These are phyloP conservation scores for Temnothorax ravouxi DNA, from an alignment of 2,888 invertebrate genomes.

Conservation along the genomic window DNA sequence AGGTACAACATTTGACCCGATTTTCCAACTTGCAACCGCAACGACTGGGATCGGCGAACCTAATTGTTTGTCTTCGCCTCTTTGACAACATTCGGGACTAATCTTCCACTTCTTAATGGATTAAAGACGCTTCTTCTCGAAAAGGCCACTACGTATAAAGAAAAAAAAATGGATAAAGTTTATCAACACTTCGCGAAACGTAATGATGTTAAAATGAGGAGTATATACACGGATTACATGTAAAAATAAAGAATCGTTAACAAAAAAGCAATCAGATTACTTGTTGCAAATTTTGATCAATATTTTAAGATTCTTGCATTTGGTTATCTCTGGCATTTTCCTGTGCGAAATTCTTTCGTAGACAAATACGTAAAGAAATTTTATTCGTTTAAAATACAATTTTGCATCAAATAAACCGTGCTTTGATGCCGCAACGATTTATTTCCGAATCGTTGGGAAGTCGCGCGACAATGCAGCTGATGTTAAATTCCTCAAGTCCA, in stretches of 20 bases:
- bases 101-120: background rate
- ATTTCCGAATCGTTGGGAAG: background rate
- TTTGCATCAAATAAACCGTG: background rate
- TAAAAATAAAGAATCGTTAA: background rate
- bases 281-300: background rate
- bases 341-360: background rate
- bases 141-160: background rate
- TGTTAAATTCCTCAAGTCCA: constrained; percentile 6
- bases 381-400: background rate
- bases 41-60: background rate
- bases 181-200: background rate
- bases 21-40: constrained; percentile 9
- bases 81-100: background rate
- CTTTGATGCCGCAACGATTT: constrained; percentile 4
- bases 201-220: background rate
- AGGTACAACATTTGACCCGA: constrained; percentile 37
- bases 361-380: background rate
- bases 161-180: background rate
- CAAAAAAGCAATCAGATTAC: background rate
- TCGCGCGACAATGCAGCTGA: background rate
- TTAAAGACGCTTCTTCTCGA: background rate
- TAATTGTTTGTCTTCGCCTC: constrained; percentile 9
- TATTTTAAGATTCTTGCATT: background rate
- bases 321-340: background rate
- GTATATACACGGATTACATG: background rate